Conservation (phyloP, 2,113 vertebrate species). For the Sylvietta virens region DNA sequence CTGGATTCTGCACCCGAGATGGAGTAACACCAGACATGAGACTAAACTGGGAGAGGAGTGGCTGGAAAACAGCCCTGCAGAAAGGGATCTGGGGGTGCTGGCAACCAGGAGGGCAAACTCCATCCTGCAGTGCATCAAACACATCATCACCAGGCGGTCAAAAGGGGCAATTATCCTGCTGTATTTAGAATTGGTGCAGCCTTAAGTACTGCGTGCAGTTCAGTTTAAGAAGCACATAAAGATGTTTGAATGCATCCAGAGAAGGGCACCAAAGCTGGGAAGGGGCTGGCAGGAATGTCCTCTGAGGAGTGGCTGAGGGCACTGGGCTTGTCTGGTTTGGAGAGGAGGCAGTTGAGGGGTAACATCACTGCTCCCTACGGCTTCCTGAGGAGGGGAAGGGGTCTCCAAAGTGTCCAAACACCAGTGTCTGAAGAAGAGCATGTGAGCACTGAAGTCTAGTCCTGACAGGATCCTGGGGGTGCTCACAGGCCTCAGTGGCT, state of each 20-base stretch:
- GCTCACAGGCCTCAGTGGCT: background rate
- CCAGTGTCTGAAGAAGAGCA: background rate
- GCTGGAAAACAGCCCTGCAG: background rate
- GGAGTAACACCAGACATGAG: background rate
- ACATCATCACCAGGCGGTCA: background rate
- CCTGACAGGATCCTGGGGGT: background rate
- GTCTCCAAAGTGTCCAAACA: background rate
- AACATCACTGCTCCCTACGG: background rate
- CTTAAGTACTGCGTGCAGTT: background rate
- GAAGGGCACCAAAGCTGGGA: background rate
- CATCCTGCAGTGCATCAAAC: background rate
- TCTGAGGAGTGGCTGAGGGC: background rate
- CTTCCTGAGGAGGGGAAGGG: background rate
- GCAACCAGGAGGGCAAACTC: background rate
- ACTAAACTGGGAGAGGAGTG: background rate
- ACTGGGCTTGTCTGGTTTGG: background rate
- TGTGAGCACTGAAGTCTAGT: background rate
- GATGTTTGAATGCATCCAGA: background rate
- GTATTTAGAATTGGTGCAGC: background rate
- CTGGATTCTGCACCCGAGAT: background rate
- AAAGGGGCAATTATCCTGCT: background rate
- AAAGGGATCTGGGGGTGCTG: background rate
- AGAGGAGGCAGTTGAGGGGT: background rate
- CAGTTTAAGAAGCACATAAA: background rate
- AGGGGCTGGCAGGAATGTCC: background rate